Percentiles rank a stretch among this genome's conserved stretches.
Evolutionary conservation across 23 tunicate genomes (phyloP).

Genomic region (Ascidia mentula): DNA sequence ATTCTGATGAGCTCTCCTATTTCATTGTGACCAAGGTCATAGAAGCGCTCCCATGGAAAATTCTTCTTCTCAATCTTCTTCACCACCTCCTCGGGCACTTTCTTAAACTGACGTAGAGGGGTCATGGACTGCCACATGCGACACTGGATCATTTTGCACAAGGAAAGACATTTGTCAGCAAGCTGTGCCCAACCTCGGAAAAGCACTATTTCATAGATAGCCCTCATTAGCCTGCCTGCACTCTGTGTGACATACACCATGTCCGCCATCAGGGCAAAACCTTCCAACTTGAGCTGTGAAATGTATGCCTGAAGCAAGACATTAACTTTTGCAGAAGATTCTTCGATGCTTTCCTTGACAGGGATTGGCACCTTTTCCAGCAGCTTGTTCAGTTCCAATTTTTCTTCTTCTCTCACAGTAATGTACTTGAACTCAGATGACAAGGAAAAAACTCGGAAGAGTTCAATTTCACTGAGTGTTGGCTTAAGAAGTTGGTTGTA

Average conservation of each 20-base stretch:
- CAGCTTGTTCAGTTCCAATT: constrained; percentile 89
- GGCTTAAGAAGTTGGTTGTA: constrained; percentile 95
- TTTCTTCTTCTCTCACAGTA: constrained; percentile 95
- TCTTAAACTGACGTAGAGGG: constrained; percentile 96
- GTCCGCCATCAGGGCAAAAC: constrained; percentile 98
- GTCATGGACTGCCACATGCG: constrained; percentile 99
- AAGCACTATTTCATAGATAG: constrained; percentile 94
- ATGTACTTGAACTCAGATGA: constrained; percentile 96
- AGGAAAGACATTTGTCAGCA: constrained; percentile 86
- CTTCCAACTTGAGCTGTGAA: constrained; percentile 91
- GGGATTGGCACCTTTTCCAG: constrained; percentile 95
- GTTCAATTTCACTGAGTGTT: constrained; percentile 93
- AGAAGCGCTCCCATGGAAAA: constrained; percentile 95
- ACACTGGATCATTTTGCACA: constrained; percentile 89
- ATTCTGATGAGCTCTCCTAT: constrained; percentile 90
- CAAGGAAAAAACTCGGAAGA: constrained; percentile 95
- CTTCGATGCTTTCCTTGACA: constrained; percentile 96
- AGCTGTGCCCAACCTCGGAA: constrained; percentile 98
- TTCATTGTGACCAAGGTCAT: constrained; percentile 94
- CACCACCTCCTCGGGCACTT: constrained; percentile 84
- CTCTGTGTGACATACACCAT: constrained; percentile 98
- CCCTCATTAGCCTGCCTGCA: constrained; percentile 97
- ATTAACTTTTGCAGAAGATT: constrained; percentile 95
- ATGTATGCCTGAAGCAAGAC: constrained; percentile 94
- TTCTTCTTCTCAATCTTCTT: constrained; percentile 95